Evolutionary conservation across 2,113 vertebrate species (phyloP).

Genomic region (Cinclus cinclus): DNA sequence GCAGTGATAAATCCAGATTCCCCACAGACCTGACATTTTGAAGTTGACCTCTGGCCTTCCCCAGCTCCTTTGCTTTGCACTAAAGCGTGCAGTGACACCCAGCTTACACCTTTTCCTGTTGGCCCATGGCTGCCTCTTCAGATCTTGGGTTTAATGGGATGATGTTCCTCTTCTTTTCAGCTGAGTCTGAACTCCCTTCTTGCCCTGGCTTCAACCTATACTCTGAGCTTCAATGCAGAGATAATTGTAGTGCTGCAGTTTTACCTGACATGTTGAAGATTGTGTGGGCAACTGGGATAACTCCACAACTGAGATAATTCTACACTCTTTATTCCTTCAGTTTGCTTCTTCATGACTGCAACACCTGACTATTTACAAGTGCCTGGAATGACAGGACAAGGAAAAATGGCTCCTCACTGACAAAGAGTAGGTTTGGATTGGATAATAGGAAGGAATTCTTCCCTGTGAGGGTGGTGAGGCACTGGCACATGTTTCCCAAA

Average conservation of each 20-base stretch:
- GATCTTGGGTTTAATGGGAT: background rate
- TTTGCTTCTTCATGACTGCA: background rate
- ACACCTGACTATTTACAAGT: background rate
- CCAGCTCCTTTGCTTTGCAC: background rate
- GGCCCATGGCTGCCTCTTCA: background rate
- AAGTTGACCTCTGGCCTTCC: background rate
- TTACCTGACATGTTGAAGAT: background rate
- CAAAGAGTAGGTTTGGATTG: background rate
- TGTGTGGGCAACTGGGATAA: background rate
- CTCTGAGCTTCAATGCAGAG: background rate
- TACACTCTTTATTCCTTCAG: background rate
- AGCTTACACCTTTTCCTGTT: background rate
- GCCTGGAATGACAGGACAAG: background rate
- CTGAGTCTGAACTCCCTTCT: background rate
- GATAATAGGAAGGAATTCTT: background rate
- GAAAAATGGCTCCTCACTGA: background rate
- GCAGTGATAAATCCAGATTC: background rate
- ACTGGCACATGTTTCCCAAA: background rate
- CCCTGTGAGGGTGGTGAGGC: background rate
- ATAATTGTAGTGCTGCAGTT: background rate
- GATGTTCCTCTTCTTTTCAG: background rate
- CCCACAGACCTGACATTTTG: background rate
- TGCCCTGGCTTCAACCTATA: background rate
- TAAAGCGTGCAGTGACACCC: background rate
- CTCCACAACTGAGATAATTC: background rate